Evolutionary conservation across 2,888 invertebrate species (phyloP).

Genomic region (Ecliptopera silaceata): DNA sequence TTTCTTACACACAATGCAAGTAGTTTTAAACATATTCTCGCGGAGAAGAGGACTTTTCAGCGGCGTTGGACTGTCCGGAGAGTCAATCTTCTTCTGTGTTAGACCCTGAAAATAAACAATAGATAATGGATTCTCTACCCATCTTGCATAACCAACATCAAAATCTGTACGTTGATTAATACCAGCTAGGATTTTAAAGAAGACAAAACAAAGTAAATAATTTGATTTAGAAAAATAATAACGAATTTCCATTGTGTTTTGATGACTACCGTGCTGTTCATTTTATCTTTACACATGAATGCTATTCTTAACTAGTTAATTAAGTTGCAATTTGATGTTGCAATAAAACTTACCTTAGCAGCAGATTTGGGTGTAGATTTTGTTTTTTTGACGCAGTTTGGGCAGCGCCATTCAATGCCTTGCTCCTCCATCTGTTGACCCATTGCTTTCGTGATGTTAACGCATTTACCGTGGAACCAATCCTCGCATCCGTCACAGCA

Average conservation of each 20-base stretch:
- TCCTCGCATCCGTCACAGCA: constrained; percentile 98
- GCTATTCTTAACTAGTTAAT: constrained; percentile 15
- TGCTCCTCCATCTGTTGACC: constrained; percentile 95
- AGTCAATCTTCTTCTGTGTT: constrained; percentile 43
- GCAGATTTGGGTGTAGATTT: constrained; percentile 53
- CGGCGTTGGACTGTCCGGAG: constrained; percentile 27
- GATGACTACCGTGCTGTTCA: neutral
- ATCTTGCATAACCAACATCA: neutral
- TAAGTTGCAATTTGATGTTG: constrained; percentile 12
- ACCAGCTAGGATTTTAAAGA: neutral
- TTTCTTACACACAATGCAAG: constrained; percentile 91
- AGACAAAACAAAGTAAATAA: neutral
- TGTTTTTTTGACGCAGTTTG: constrained; percentile 88
- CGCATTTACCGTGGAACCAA: constrained; percentile 99
- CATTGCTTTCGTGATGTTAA: constrained; percentile 95
- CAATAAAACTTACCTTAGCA: constrained; percentile 45
- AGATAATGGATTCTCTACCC: constrained; percentile 5
- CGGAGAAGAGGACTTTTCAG: constrained; percentile 43
- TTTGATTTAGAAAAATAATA: neutral
- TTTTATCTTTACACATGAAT: constrained; percentile 21
- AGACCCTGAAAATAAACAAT: constrained; percentile 36
- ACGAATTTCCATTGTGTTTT: neutral
- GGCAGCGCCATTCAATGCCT: constrained; percentile 94
- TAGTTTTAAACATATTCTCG: constrained; percentile 54
- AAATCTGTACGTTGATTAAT: neutral